Conservation (phyloP, 2,888 invertebrate genomes). For the Hetaerina titia region DNA sequence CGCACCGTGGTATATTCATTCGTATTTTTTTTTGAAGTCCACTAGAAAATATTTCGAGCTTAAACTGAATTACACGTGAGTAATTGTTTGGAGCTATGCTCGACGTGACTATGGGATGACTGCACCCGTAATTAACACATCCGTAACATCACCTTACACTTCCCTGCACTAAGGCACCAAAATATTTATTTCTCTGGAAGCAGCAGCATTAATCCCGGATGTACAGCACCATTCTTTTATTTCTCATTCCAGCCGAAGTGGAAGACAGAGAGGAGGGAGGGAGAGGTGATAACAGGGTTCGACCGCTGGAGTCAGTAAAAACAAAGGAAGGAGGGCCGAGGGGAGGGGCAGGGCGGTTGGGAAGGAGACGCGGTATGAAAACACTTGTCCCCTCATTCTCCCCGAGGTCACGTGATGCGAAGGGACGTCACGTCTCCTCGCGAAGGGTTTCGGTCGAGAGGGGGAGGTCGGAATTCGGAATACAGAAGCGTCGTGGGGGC, state of each 20-base stretch:
- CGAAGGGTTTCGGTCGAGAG: background rate
- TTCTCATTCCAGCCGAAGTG: background rate
- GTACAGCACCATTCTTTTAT: background rate
- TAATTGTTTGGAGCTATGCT: too few species aligned
- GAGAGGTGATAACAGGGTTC: slow-evolving; percentile 1
- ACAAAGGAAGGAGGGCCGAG: background rate
- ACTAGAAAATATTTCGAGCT: too few species aligned
- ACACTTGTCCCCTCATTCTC: background rate
- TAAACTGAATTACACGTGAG: too few species aligned
- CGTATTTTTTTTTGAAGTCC: too few species aligned
- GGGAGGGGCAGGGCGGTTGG: background rate
- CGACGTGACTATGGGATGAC: too few species aligned
- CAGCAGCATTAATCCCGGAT: background rate
- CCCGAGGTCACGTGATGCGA: background rate
- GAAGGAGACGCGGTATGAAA: background rate
- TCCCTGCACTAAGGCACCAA: too few species aligned
- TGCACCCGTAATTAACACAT: too few species aligned
- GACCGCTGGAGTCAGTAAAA: background rate
- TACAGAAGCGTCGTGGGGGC: background rate
- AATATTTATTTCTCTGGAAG: background rate
- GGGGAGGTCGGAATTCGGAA: background rate
- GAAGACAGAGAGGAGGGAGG: background rate
- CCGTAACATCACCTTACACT: too few species aligned
- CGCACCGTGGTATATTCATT: too few species aligned
- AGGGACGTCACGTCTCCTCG: background rate